Base-by-base conservation (phyloP, 2,888 invertebrate species). In the Macrophya alboannulata region DNA sequence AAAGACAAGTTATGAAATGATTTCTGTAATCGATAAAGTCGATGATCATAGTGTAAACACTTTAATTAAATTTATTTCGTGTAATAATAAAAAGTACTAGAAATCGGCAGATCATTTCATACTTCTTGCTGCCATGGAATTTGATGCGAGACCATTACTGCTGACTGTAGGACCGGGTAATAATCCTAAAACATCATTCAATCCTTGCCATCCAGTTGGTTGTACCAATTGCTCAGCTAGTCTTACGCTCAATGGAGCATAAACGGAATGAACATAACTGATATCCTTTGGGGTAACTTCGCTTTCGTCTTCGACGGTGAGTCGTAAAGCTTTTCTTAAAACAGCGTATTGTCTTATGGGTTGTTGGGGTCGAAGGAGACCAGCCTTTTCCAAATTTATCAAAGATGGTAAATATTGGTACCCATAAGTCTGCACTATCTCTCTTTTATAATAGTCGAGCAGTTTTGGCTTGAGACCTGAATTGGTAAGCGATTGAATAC, bases 391-490 rank as follows among this genome's bases (percentile, higher is more conserved):
- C 86, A 99, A 94, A 93, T 98, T 98, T 87, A 96, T 96, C 43
- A 99, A 93, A 0, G 97, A 97, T 0, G 98, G 95, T 90, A 98
- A 95, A 84, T 97, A 96, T 90, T 97, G 96, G 88, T 98, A 96
- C 0, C 99, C 99, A 92, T 99, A 99, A 0, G 98, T 98, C 94
- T 97, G 96, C 84, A 96, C 94, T 79, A 97, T 95, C 93, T 97
- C 97, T 88, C 96, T 94, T 91, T 96, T 96, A 91, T 97, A 97
- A 90, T 95, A 95, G 87, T 96, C 96, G 25, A 95, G 92, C 0
- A 99, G 95, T 93, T 98, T 98, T 3, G 96, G 97, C 92, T 99
- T 99, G 4, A 99, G 95, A 0, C 99, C 99, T 25, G 98, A 98
- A 85, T 97, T 97, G 3, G 98, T 98, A 25, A 97, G 95, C 87